Evolutionary conservation across 2,888 invertebrate species (phyloP).

Genomic region (Eilema depressum): DNA sequence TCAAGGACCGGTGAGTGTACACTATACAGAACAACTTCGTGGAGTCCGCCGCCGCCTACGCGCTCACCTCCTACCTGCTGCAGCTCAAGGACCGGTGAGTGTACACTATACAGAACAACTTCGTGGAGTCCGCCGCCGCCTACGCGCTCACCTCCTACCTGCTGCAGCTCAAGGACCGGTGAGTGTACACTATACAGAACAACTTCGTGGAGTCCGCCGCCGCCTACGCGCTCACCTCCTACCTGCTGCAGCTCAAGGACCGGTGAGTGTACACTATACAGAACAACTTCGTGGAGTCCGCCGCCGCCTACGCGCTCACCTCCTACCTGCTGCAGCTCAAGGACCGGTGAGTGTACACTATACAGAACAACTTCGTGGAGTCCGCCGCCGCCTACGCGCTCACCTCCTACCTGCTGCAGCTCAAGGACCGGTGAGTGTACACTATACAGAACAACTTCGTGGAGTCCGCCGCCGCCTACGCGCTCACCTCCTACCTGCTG

Average conservation of each 20-base stretch:
- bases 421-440: too few relatives aligned
- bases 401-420: conserved; percentile 98
- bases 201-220: conserved; percentile 99
- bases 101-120: conserved; percentile 99
- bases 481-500: conserved; percentile 97
- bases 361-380: conserved; percentile 98
- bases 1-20: too few relatives aligned
- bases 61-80: conserved; percentile 97
- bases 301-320: conserved; percentile 99
- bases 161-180: conserved; percentile 98
- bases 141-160: conserved; percentile 99
- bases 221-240: conserved; percentile 98
- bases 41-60: conserved; percentile 99
- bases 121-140: conserved; percentile 99
- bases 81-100: too few relatives aligned
- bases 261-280: too few relatives aligned
- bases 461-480: conserved; percentile 99
- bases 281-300: conserved; percentile 98
- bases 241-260: conserved; percentile 98
- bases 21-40: conserved; percentile 99
- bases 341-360: too few relatives aligned
- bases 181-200: too few relatives aligned
- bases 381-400: conserved; percentile 99
- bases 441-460: conserved; percentile 99
- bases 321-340: conserved; percentile 99